Conservation (phyloP, 2,113 vertebrate species). For the Pachyramphus minor region DNA sequence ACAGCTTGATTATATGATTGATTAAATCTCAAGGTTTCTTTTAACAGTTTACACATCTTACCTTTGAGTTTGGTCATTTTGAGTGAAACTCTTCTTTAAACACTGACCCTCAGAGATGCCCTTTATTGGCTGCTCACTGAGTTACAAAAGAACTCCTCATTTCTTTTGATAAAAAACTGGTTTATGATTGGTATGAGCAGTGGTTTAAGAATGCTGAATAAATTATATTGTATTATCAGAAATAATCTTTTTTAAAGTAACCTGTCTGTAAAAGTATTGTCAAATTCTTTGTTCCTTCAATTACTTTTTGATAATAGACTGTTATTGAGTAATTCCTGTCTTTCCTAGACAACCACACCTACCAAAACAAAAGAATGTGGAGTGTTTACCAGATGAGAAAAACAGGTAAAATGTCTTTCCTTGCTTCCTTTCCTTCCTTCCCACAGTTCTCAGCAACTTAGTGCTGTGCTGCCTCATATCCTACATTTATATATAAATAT, state of each 20-base stretch:
- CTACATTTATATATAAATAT: background rate
- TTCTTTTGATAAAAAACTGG: background rate
- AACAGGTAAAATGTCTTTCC: slow-evolving; percentile 69
- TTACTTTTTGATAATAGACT: background rate
- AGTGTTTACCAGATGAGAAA: slow-evolving; percentile 71
- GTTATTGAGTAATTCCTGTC: background rate
- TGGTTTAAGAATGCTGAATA: background rate
- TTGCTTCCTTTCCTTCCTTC: background rate
- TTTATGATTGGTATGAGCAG: background rate
- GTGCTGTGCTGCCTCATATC: background rate
- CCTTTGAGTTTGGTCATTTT: background rate
- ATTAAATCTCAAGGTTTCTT: background rate
- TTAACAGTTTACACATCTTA: background rate
- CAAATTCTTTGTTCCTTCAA: background rate
- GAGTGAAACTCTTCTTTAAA: background rate
- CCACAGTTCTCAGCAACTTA: background rate
- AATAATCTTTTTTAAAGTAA: background rate
- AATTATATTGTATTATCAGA: background rate
- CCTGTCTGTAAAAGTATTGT: background rate
- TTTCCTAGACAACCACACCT: slow-evolving; percentile 78
- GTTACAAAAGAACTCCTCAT: background rate
- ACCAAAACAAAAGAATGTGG: slow-evolving; percentile 82
- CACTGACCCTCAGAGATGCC: background rate
- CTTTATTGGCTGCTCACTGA: background rate
- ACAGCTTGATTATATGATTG: background rate